phyloP scores from a whole-genome alignment of 1,140 invertebrate genomes.

The Polypedilum pembai region DNA sequence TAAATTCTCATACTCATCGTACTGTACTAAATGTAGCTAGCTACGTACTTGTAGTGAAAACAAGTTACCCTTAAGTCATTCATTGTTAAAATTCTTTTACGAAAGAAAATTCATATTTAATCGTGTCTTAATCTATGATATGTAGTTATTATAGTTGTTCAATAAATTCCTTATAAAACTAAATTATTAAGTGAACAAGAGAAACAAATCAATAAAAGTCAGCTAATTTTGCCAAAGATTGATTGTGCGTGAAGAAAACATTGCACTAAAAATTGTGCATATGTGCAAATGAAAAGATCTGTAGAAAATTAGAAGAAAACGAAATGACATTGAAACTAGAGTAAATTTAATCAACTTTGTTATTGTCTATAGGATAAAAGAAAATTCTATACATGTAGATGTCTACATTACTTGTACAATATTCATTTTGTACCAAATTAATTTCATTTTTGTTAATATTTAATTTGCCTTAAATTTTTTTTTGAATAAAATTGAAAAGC shows the following conservation, averaged over 20 bases:
- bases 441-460: too few species aligned
- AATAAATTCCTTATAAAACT: background rate
- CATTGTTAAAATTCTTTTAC: background rate
- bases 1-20: background rate
- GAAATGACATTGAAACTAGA: too few species aligned
- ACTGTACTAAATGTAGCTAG: slow-evolving; percentile 5
- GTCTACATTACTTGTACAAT: too few species aligned
- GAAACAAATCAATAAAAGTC: slow-evolving; percentile 12
- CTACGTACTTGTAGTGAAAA: background rate
- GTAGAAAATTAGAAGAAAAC: too few species aligned
- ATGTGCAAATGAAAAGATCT: background rate
- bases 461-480: too few species aligned
- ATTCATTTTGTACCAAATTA: too few species aligned
- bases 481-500: too few species aligned
- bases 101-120: background rate
- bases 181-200: too few species aligned
- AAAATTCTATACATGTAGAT: too few species aligned
- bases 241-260: background rate
- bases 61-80: slow-evolving; percentile 15
- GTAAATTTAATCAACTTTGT: too few species aligned
- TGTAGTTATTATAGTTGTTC: background rate
- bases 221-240: slow-evolving; percentile 27
- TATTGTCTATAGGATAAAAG: too few species aligned
- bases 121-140: background rate
- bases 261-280: background rate